phyloP scores from a whole-genome alignment of 2,113 vertebrate species.

The Mormyrus lacerda region DNA sequence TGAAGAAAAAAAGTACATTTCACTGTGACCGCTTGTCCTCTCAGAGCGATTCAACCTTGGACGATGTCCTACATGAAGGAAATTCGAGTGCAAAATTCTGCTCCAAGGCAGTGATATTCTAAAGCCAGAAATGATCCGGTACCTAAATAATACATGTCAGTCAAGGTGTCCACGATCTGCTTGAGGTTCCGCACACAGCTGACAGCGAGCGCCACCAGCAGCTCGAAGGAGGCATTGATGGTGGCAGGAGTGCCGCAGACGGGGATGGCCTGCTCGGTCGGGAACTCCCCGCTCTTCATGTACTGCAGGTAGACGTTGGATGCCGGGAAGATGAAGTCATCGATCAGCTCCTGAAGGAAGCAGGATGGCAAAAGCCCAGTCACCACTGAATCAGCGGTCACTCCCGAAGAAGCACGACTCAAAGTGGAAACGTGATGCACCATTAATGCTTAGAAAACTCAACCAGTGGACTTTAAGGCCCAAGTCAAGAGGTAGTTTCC shows the following conservation, averaged over 20 bases:
- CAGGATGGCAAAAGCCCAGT: background rate
- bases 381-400: background rate
- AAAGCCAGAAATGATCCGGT: constrained; percentile 22
- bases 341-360: constrained; percentile 82
- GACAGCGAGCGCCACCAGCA: constrained; percentile 90
- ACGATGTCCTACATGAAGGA: background rate
- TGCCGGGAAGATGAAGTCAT: constrained; percentile 98
- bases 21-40: background rate
- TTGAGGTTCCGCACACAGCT: constrained; percentile 95
- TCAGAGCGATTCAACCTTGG: background rate
- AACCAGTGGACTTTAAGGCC: background rate
- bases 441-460: background rate
- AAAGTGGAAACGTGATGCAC: background rate
- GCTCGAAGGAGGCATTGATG: constrained; percentile 93
- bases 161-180: constrained; percentile 94
- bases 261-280: constrained; percentile 95
- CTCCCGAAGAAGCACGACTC: background rate
- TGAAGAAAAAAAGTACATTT: background rate
- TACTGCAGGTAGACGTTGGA: constrained; percentile 97
- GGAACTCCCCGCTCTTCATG: constrained; percentile 96
- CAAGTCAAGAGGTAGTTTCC: background rate
- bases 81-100: background rate
- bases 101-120: background rate
- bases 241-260: constrained; percentile 93
- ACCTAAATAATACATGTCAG: constrained; percentile 99